Evolutionary conservation across 2,888 invertebrate species (phyloP).

Genomic region (Steinernema hermaphroditum): DNA sequence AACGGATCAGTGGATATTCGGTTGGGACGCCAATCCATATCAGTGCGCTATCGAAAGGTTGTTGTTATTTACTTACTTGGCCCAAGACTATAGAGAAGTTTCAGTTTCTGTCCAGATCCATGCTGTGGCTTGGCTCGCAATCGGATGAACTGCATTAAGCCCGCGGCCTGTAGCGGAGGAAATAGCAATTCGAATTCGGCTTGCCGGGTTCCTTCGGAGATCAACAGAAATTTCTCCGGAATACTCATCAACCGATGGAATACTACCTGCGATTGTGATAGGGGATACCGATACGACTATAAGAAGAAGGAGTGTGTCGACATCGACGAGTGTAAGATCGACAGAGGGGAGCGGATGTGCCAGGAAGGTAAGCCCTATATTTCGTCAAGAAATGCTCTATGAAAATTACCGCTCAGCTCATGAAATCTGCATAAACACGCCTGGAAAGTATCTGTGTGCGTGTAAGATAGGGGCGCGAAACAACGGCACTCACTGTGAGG

Average conservation of each 20-base stretch:
- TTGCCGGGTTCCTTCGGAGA: background rate
- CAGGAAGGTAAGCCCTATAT: background rate
- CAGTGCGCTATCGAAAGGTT: slow-evolving; percentile 13
- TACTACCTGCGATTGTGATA: background rate
- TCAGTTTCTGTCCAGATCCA: slow-evolving; percentile 13
- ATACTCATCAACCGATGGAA: background rate
- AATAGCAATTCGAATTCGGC: background rate
- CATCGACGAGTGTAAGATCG: background rate
- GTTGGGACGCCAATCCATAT: background rate
- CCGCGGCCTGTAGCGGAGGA: too few species aligned
- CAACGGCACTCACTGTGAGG: background rate
- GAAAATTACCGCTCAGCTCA: background rate
- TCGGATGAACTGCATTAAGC: too few species aligned
- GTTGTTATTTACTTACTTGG: background rate
- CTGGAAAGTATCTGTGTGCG: background rate
- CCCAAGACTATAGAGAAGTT: background rate
- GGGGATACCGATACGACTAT: background rate
- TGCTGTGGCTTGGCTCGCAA: background rate
- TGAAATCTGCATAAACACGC: background rate
- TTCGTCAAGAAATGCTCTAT: background rate
- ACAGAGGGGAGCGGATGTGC: background rate
- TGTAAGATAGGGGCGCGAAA: background rate
- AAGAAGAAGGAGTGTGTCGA: background rate
- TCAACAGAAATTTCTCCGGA: background rate
- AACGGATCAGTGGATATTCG: background rate